These are phyloP conservation scores for Centropristis striata DNA, from an alignment of 2,113 vertebrate genomes.

Conservation along the genomic window DNA sequence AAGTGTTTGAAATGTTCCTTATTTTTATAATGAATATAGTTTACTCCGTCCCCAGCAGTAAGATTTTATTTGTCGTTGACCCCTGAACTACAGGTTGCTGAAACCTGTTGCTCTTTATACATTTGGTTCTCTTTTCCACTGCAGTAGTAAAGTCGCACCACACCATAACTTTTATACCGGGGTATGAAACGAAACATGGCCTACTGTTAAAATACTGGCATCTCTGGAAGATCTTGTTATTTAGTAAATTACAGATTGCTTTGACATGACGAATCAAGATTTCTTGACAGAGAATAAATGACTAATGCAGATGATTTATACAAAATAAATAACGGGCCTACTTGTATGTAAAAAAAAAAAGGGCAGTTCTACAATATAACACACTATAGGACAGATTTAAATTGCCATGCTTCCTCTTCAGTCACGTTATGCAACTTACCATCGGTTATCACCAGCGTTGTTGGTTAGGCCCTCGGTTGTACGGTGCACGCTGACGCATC, in stretches of 20 bases:
- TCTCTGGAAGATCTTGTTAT: not conserved
- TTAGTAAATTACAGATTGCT: not conserved
- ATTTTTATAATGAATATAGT: too few species aligned
- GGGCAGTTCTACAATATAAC: not conserved
- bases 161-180: too few species aligned
- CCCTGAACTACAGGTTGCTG: too few species aligned
- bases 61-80: too few species aligned
- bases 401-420: not conserved
- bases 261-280: not conserved
- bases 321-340: not conserved
- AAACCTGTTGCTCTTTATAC: too few species aligned
- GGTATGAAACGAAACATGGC: too few species aligned
- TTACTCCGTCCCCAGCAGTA: too few species aligned
- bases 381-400: not conserved
- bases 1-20: too few species aligned
- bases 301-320: too few species aligned
- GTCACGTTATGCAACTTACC: conserved; percentile 3
- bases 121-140: too few species aligned
- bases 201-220: too few species aligned
- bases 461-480: conserved; percentile 74
- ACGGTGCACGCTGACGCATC: conserved; percentile 78
- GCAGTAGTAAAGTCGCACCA: too few species aligned
- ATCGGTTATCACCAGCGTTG: conserved; percentile 76
- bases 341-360: not conserved
- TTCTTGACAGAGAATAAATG: not conserved